phyloP scores from a whole-genome alignment of 2,797 vertebrate genomes.

The Neoniphon sammara region DNA sequence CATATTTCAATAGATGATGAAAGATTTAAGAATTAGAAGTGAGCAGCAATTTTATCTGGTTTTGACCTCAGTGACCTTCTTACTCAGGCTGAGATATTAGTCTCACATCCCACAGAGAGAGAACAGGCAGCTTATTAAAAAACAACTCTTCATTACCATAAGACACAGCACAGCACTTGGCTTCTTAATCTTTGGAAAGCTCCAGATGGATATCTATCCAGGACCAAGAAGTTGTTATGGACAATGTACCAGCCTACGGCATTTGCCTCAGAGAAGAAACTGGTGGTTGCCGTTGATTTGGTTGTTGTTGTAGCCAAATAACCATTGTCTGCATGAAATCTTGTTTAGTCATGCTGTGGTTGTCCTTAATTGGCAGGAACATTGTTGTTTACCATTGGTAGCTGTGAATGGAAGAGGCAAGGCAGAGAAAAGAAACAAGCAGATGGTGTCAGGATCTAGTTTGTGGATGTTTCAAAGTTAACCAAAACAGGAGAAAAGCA shows the following conservation, averaged over 20 bases:
- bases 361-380: slow-evolving; percentile 61
- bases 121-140: slow-evolving; percentile 77
- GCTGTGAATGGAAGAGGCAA: slow-evolving; percentile 41
- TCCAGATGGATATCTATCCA: slow-evolving; percentile 73
- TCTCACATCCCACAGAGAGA: slow-evolving; percentile 66
- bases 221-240: slow-evolving; percentile 57
- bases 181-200: slow-evolving; percentile 78
- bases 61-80: slow-evolving; percentile 74
- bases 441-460: slow-evolving; percentile 60
- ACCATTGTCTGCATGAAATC: slow-evolving; percentile 70
- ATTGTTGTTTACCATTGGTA: slow-evolving; percentile 60
- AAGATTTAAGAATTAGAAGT: slow-evolving; percentile 80
- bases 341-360: slow-evolving; percentile 66
- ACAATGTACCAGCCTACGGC: slow-evolving; percentile 29
- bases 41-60: slow-evolving; percentile 81
- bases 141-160: slow-evolving; percentile 82
- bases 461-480: slow-evolving; percentile 43
- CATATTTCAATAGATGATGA: slow-evolving; percentile 73
- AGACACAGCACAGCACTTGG: slow-evolving; percentile 78
- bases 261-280: slow-evolving; percentile 34
- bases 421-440: slow-evolving; percentile 43
- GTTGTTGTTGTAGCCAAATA: slow-evolving; percentile 55
- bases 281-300: slow-evolving; percentile 37
- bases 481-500: slow-evolving; percentile 33
- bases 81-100: slow-evolving; percentile 78